A percentile compares a stretch with the other conserved stretches of the same genome.
phyloP scores from a whole-genome alignment of 2,797 vertebrate species.

The Microcaecilia unicolor region DNA sequence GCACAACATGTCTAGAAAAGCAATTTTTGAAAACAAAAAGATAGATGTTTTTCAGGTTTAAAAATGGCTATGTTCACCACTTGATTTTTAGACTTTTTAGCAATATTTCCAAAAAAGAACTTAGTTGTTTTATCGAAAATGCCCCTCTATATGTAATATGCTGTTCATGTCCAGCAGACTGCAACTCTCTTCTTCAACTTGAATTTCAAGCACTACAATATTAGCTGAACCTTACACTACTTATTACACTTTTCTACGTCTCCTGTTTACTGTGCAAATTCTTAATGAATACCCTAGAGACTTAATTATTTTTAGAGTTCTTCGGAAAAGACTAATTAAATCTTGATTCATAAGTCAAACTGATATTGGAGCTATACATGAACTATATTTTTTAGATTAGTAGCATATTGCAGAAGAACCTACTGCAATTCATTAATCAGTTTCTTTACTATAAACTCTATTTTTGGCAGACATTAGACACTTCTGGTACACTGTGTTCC shows the following conservation, averaged over 20 bases:
- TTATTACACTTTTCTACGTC: not conserved
- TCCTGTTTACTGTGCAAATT: not conserved
- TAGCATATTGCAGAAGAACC: not conserved
- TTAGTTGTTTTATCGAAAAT: no score
- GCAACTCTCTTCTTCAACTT: not conserved
- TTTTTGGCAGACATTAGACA: no score
- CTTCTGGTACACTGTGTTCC: no score
- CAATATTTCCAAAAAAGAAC: no score
- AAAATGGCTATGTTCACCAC: no score
- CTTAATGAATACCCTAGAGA: not conserved
- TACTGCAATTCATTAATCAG: no score
- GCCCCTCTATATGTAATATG: no score
- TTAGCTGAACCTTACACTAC: not conserved
- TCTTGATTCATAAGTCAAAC: not conserved
- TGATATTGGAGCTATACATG: accelerated
- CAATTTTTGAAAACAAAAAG: no score
- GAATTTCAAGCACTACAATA: not conserved
- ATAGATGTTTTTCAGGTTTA: no score
- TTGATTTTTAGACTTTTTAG: no score
- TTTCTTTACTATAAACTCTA: no score
- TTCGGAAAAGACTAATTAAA: not conserved
- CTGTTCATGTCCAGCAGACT: not conserved
- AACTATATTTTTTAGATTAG: not conserved
- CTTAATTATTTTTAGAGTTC: not conserved
- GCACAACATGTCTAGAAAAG: no score